Conservation (phyloP, 2,888 invertebrate genomes). For the Dicranocentrus wangi region DNA sequence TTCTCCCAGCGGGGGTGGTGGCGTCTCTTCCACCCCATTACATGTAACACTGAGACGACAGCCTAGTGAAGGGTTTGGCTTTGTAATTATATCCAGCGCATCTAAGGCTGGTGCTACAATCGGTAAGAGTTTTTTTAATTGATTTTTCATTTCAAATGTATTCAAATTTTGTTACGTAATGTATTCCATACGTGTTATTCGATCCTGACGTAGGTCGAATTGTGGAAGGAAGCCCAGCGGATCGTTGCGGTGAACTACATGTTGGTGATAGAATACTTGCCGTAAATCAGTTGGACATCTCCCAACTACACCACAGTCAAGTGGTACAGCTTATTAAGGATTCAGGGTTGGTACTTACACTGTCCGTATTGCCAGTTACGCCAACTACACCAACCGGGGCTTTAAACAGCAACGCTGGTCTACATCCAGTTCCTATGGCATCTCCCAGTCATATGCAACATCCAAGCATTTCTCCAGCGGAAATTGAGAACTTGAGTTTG, state of each 20-base stretch:
- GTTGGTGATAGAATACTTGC: slow-evolving; percentile 97
- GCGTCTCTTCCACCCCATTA: slow-evolving; percentile 80
- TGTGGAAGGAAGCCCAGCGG: slow-evolving; percentile 96
- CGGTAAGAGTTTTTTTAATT: slow-evolving; percentile 78
- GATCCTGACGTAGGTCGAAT: slow-evolving; percentile 81
- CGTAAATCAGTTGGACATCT: slow-evolving; percentile 93
- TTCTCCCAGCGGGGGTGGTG: slow-evolving; percentile 58
- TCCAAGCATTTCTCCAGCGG: slow-evolving; percentile 60
- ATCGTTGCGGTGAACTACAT: slow-evolving; percentile 90
- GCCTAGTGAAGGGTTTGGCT: slow-evolving; percentile 98
- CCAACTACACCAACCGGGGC: slow-evolving; percentile 43
- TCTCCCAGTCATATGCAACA: slow-evolving; percentile 59
- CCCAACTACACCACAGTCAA: slow-evolving; percentile 94
- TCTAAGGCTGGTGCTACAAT: slow-evolving; percentile 92
- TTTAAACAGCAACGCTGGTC: slow-evolving; percentile 42
- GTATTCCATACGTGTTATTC: background rate
- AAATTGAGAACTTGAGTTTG: slow-evolving; percentile 68
- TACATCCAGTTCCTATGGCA: slow-evolving; percentile 51
- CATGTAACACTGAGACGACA: slow-evolving; percentile 92
- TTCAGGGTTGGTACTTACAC: slow-evolving; percentile 90
- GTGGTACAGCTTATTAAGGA: slow-evolving; percentile 98
- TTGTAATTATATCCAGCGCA: slow-evolving; percentile 97
- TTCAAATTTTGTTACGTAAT: background rate
- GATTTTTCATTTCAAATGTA: no score
- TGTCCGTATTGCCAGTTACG: slow-evolving; percentile 67